phyloP scores from a whole-genome alignment of 2,888 invertebrate species.

The Alcis repandata region DNA sequence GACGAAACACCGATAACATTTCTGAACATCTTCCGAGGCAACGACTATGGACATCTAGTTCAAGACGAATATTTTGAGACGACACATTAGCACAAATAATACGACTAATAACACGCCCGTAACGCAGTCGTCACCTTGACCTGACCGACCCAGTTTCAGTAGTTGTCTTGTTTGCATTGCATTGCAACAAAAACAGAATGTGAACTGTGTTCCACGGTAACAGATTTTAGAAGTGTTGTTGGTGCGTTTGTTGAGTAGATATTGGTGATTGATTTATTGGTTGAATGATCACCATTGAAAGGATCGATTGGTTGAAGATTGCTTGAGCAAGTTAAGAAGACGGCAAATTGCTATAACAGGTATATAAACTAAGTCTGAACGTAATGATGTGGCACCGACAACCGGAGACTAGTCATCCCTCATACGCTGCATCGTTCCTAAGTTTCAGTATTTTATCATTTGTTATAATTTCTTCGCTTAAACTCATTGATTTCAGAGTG shows the following conservation, averaged over 20 bases:
- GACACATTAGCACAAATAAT: not conserved
- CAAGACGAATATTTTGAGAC: not conserved
- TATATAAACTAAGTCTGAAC: slow-evolving; percentile 60
- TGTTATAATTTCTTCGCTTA: slow-evolving; percentile 73
- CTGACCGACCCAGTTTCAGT: not conserved
- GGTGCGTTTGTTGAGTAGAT: slow-evolving; percentile 45
- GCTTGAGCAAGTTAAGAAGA: slow-evolving; percentile 68
- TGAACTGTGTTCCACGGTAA: no score
- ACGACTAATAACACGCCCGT: not conserved
- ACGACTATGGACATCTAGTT: not conserved
- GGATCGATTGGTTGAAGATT: slow-evolving; percentile 39
- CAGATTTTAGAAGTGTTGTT: slow-evolving; percentile 47
- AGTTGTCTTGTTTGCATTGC: not conserved
- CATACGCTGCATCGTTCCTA: slow-evolving; percentile 76
- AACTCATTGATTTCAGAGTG: slow-evolving; percentile 78
- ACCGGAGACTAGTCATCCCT: slow-evolving; percentile 60
- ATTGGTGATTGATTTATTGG: slow-evolving; percentile 32
- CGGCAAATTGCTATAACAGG: slow-evolving; percentile 82
- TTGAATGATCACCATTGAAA: slow-evolving; percentile 39
- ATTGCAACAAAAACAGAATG: no score
- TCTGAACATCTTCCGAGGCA: not conserved
- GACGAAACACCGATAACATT: slow-evolving; percentile 53
- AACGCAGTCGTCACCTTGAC: not conserved
- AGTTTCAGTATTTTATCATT: slow-evolving; percentile 68
- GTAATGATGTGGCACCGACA: slow-evolving; percentile 84